Evolutionary conservation across 2,888 invertebrate genomes (phyloP).

Genomic region (Drosophila subquinaria): DNA sequence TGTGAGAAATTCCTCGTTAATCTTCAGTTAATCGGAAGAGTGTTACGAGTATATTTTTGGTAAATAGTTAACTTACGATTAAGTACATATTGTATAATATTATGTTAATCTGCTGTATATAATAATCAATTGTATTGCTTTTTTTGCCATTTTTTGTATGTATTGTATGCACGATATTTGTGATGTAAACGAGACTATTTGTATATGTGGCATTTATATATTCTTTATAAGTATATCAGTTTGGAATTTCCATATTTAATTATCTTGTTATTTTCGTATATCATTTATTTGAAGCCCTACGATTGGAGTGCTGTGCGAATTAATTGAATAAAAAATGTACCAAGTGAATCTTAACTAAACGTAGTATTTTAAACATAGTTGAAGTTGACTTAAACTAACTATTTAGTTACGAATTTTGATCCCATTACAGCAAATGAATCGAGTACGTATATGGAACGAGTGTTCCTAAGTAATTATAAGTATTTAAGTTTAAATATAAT

Average conservation of each 20-base stretch:
- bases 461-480: conserved; percentile 27
- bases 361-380: conserved; percentile 45
- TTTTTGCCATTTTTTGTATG: conserved; percentile 28
- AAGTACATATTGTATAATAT: conserved; percentile 43
- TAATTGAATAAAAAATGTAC: conserved; percentile 6
- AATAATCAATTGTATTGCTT: conserved; percentile 55
- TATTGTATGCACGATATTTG: conserved; percentile 10
- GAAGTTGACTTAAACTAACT: conserved; percentile 37
- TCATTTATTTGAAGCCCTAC: conserved; percentile 34
- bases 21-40: conserved; percentile 45
- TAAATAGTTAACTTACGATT: conserved; percentile 72
- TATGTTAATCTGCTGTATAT: conserved; percentile 44
- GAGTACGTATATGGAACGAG: conserved; percentile 44
- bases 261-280: conserved; percentile 15
- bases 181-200: conserved; percentile 20
- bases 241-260: conserved; percentile 38
- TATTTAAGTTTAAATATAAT: conserved; percentile 1
- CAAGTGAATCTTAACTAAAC: conserved; percentile 30
- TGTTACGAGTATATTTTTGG: conserved; percentile 34
- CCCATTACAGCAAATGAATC: conserved; percentile 60
- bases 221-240: conserved; percentile 31
- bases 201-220: conserved; percentile 13
- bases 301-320: conserved; percentile 40
- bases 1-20: conserved; percentile 52
- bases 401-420: conserved; percentile 58